Evolutionary conservation across 2,888 invertebrate genomes (phyloP), one percentile per base, ranked within the genome.

Genomic region (Sarcophaga rosellei): DNA sequence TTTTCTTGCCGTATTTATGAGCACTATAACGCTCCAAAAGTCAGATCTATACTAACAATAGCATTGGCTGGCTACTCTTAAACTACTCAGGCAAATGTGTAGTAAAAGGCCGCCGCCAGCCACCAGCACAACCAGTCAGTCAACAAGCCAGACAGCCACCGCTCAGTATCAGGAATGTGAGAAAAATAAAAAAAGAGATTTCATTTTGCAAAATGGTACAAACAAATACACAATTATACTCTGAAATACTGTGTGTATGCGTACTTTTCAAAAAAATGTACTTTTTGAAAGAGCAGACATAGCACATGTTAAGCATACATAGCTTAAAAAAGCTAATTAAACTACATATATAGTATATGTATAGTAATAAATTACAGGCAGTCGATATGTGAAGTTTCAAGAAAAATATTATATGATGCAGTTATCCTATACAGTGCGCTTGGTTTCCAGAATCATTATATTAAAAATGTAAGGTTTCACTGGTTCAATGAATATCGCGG

Each of bases 11-110:
- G 70, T 65, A 15, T 76, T 75, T 75, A 75, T 84, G 84, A 81
- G 25, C 86, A 84, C 81, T 81, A 81, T 70, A 78, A 75, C 79
- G 70, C 84, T 84, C 72, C 86, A 81, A 86, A 84, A 81, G 84
- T 84, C 81, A 84, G 81, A 86, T 84, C 84, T 81, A 70, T 86
- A 86, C 86, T 86, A 86, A 86, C 84, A 77, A 77, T 78, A 75
- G 74, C 47, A 73, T 74, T 78, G 72, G 78, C 47, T 75, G 65
- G 65, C 12, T 81, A 59, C 81, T 84, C 78, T 75, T 78, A 62
- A 75, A 78, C 12, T 81, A 59, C 81, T 84, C 78, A 70, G 74
- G 62, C 70, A 78, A 62, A 75, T 84, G 81, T 79, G 70, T 78
- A 65, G 45, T 5, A 53, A 53, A 53, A 53, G 74, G 75, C 81